phyloP scores from a whole-genome alignment of 2,797 vertebrate species.

The Momotus momota region DNA sequence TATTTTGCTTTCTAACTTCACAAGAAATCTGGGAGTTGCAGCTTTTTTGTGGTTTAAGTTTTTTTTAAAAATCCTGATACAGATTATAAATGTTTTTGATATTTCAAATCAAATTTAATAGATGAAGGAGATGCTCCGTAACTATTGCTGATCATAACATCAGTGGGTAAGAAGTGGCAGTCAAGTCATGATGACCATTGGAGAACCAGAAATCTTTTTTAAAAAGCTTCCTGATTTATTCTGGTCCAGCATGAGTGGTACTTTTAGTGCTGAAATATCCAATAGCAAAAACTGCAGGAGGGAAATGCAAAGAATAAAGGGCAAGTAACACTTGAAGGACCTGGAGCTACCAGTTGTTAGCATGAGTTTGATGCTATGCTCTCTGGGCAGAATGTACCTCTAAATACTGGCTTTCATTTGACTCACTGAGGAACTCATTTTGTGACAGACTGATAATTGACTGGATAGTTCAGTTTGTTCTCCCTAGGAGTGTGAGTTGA shows the following conservation, averaged over 20 bases:
- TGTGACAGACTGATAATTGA: background rate
- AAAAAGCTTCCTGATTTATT: background rate
- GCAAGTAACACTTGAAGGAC: background rate
- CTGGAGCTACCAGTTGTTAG: background rate
- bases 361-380: background rate
- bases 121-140: background rate
- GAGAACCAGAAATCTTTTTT: background rate
- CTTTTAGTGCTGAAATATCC: background rate
- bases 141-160: background rate
- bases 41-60: fast-evolving
- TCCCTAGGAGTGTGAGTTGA: background rate
- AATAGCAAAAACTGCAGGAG: background rate
- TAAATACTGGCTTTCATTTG: background rate
- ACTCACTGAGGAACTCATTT: background rate
- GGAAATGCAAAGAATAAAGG: background rate
- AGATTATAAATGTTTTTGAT: background rate
- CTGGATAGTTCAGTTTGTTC: background rate
- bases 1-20: background rate
- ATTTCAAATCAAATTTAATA: background rate
- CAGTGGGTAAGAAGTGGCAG: background rate
- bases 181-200: background rate
- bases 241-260: background rate
- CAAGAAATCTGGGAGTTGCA: background rate
- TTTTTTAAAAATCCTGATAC: background rate
- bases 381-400: background rate